Evolutionary conservation across 1,140 invertebrate species (phyloP).

Genomic region (Microplitis demolitor): DNA sequence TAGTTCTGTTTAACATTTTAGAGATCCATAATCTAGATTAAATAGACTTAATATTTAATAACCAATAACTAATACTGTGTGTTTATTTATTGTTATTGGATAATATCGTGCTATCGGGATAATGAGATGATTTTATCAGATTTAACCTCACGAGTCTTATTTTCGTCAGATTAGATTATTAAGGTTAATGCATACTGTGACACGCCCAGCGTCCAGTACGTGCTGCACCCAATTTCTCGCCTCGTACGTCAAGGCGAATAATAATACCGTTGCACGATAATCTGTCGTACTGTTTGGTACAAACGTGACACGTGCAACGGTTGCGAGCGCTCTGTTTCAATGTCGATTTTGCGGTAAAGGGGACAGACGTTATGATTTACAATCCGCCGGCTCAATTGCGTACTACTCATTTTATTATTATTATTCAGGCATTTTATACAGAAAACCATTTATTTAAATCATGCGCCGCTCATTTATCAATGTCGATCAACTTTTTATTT

Average conservation of each 20-base stretch:
- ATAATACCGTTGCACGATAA: constrained; percentile 15
- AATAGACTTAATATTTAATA: too few relatives aligned
- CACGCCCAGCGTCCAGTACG: constrained; percentile 11
- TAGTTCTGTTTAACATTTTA: too few relatives aligned
- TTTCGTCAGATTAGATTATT: constrained; percentile 18
- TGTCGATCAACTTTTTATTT: too few relatives aligned
- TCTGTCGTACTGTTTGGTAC: constrained; percentile 8
- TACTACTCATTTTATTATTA: background rate
- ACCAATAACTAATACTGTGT: too few relatives aligned
- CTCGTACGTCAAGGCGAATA: constrained; percentile 20
- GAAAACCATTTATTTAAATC: too few relatives aligned
- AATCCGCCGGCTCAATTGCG: background rate
- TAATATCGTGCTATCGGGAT: too few relatives aligned
- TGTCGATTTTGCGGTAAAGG: constrained; percentile 4
- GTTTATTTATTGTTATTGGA: too few relatives aligned
- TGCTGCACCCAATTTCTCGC: constrained; percentile 29
- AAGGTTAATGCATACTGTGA: constrained; percentile 13
- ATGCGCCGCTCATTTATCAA: too few relatives aligned
- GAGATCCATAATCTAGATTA: too few relatives aligned
- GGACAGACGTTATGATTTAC: constrained; percentile 5
- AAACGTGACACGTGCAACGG: too few relatives aligned
- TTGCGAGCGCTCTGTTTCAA: constrained; percentile 1
- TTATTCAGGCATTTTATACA: background rate
- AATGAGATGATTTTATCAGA: too few relatives aligned
- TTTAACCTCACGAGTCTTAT: background rate